Conservation (phyloP, 2,113 vertebrate genomes). For the Ramphastos sulfuratus region DNA sequence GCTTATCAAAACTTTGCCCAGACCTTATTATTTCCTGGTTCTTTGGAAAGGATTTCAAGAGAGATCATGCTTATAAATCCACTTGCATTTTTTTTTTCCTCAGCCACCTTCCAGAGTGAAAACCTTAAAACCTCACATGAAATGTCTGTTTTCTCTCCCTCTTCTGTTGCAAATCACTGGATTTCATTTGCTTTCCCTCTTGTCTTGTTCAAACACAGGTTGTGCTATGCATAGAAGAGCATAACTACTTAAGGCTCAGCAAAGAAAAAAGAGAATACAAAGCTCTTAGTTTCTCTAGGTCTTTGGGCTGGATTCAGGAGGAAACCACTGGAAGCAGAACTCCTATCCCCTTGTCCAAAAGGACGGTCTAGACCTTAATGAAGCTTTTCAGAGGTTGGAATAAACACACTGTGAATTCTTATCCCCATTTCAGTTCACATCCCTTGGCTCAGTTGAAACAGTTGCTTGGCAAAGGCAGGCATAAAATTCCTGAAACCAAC, state of each 20-base stretch:
- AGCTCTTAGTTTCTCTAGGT: neutral
- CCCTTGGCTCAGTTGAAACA: neutral
- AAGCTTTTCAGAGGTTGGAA: neutral
- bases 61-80: neutral
- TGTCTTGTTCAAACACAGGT: conserved; percentile 7
- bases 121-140: neutral
- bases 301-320: neutral
- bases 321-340: neutral
- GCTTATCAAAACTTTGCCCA: neutral
- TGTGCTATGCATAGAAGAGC: neutral
- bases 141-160: neutral
- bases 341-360: neutral
- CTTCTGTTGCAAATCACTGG: neutral
- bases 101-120: neutral
- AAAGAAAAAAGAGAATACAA: neutral
- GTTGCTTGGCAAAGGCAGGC: neutral
- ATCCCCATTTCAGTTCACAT: neutral
- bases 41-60: neutral
- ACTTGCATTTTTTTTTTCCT: neutral
- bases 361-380: neutral
- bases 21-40: neutral
- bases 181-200: conserved; percentile 11
- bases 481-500: neutral
- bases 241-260: neutral
- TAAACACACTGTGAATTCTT: neutral